Base-by-base conservation (phyloP, 2,797 vertebrate species). In the Cirrhinus mrigala region DNA sequence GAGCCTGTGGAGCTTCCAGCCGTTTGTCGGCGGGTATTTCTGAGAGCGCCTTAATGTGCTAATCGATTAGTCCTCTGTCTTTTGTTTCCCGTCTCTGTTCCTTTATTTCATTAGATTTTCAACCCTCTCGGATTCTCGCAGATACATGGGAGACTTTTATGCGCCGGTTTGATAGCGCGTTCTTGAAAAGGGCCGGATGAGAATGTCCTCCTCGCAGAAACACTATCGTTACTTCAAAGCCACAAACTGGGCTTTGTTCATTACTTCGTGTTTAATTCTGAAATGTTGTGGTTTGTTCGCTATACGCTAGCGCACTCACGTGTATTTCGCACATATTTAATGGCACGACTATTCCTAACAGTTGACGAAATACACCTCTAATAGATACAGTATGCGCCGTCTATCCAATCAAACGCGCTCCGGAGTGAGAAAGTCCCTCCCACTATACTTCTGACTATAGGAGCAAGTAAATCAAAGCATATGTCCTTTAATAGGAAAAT, bases 1-100 rank as follows among this genome's bases (percentile, higher is more conserved):
- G 97, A 98, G 96, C 96, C 96, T 98, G 97, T 97, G 94, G 95
- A 95, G 95, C 97, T 97, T 96, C 70, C 96, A 95, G 94, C 95
- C 94, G 94, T 95, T 95, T 94, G 97, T 96, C 96, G 97, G 94
- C 93, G 94, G 96, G 94, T 94, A 96, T 96, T 96, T 96, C 95
- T 96, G 94, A 96, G 94, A 95, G 95, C 95, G 95, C 94, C 95
- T 96, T 94, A 94, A 96, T 96, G 96, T 97, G 96, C 91, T 92
- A 94, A 96, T 96, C 94, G 94, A 97, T 96, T 95, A 95, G 93
- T 94, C 94, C 87, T 48, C 22, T 90, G 92, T 94, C 95, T 94
- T 95, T 94, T 91, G 93, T 95, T 94, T 95, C 91, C 95, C 92
- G 94, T 95, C 92, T 94, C 92, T 90, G 92, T 94, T 79, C 87